Base-by-base conservation (phyloP, 2,113 vertebrate genomes). In the Lamprologus lemairii region DNA sequence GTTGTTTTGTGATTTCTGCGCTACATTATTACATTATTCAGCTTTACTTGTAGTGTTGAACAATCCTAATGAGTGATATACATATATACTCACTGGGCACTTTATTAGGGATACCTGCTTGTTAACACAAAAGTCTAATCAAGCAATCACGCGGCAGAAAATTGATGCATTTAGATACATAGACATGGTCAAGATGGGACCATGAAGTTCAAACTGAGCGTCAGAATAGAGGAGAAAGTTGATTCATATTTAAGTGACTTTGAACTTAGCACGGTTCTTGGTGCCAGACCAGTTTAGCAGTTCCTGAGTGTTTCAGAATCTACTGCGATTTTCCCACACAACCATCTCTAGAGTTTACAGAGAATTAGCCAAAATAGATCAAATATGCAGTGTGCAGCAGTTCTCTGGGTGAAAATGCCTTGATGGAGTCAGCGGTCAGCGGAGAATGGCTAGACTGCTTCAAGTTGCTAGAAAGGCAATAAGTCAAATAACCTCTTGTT, bases 91-190 rank as follows among this genome's bases (percentile, higher is more conserved):
- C 40, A 47, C 0, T 28, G 21, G 13, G 1, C 1, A 47, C 40
- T 28, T 75, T 75, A 28, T 47, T 47, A 47, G 23, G 9, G 23
- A 28, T 14, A 11, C 1, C 1, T 47, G 71, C 23, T 75, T 26
- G 9, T 28, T 73, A 73, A 73, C 37, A 16, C 65, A 7, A 73
- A 73, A 3, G 21, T 45, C 21, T 73, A 45, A 73, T 42, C 68
- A 28, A 26, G 13, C 21, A 47, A 12, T 75, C 23, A 47, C 0
- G 1, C 0, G 21, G 14, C 23, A 75, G 23, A 26, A 73, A 75
- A 5, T 11, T 3, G 1, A 28, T 47, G 6, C 21, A 19, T 75
- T 75, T 75, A 19, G 40, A 10, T 26, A 47, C 23, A 45, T 26
- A 17, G 21, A 45, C 40, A 16, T 17, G 14, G 21, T 73, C 9